Conservation (phyloP, 2,113 vertebrate genomes). For the Rousettus leschenaultii region DNA sequence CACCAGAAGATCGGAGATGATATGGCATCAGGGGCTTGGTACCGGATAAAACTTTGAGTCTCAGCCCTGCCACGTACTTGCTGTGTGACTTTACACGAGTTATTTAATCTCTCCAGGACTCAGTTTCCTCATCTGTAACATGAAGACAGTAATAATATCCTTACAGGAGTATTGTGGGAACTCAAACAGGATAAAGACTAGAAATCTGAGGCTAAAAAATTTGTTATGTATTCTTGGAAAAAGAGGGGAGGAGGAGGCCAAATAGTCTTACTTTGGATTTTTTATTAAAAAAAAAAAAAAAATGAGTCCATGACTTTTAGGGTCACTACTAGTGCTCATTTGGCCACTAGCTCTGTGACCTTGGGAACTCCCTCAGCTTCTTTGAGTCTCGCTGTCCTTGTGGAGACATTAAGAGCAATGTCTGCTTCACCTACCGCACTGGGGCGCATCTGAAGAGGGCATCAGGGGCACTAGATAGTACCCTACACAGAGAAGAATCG, state of each 20-base stretch:
- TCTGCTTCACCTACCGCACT: neutral
- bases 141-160: neutral
- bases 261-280: neutral
- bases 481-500: neutral
- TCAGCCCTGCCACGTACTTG: neutral
- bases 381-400: neutral
- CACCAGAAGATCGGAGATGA: neutral
- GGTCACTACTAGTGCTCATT: neutral
- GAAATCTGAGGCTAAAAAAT: neutral
- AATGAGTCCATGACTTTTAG: neutral
- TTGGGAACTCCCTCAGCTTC: neutral
- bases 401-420: neutral
- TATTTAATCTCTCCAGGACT: neutral
- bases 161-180: rapidly evolving
- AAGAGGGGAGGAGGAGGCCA: neutral
- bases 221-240: neutral
- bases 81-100: neutral
- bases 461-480: neutral
- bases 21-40: too few relatives aligned
- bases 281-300: neutral
- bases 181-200: neutral
- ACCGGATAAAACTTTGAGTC: neutral
- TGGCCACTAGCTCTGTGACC: neutral
- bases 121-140: neutral
- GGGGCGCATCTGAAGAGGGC: neutral